Conservation (phyloP, 2,797 vertebrate species). For the Enteromius radiatus region DNA sequence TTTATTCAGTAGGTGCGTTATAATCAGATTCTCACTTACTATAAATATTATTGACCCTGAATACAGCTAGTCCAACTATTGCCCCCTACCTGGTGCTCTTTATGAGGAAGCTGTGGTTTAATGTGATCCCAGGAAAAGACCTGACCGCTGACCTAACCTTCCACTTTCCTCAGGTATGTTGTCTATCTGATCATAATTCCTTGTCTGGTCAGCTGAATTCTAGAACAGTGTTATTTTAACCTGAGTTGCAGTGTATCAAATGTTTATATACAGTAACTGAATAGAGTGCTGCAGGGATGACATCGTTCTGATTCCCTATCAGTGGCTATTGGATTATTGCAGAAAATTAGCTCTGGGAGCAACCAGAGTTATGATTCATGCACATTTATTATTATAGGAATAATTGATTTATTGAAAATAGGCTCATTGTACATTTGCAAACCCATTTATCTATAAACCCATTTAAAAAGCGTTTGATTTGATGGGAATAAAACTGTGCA, state of each 20-base stretch:
- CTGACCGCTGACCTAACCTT: conserved; percentile 86
- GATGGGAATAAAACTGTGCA: not conserved
- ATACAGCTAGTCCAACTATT: conserved; percentile 33
- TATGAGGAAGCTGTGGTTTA: conserved; percentile 95
- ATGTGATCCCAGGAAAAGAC: conserved; percentile 88
- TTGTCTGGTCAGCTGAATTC: not conserved
- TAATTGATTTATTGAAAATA: no score
- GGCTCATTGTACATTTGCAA: not conserved
- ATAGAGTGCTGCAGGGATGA: not conserved
- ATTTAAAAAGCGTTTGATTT: not conserved
- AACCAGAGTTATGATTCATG: not conserved
- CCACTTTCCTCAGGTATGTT: conserved; percentile 93
- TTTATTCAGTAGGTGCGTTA: not conserved
- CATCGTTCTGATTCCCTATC: no score
- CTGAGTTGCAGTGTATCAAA: no score
- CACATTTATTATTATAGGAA: not conserved
- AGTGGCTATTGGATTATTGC: not conserved
- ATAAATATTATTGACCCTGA: not conserved
- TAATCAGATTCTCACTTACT: conserved; percentile 11
- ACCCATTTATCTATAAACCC: not conserved
- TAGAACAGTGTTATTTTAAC: not conserved
- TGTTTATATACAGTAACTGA: not conserved
- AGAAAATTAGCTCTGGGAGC: not conserved
- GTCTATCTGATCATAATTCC: not conserved
- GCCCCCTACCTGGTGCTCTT: conserved; percentile 84